A percentile compares a stretch with the other conserved stretches of the same genome.
These are phyloP conservation scores for Apteryx owenii DNA, from an alignment of 2,113 vertebrate species.

Conservation along the genomic window DNA sequence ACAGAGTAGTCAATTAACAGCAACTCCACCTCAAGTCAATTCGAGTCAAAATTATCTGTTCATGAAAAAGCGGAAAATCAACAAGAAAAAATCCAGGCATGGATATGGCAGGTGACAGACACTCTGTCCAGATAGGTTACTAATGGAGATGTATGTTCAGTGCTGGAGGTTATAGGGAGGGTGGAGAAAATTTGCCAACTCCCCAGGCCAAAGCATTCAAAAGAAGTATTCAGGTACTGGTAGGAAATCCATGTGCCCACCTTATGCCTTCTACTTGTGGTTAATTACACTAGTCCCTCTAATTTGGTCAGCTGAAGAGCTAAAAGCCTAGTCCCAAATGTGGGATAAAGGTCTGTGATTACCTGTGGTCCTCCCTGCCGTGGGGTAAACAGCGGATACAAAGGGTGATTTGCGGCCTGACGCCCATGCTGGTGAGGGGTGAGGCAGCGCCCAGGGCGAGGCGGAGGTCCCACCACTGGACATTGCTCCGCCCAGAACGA, in stretches of 20 bases:
- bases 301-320: not conserved
- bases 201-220: not conserved
- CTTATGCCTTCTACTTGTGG: not conserved
- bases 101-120: fast-evolving
- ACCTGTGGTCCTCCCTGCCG: too few species aligned
- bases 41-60: not conserved
- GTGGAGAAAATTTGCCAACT: not conserved
- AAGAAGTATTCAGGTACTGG: not conserved
- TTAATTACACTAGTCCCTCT: not conserved
- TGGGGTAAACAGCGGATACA: too few species aligned
- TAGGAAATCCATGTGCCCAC: not conserved
- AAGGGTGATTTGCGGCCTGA: too few species aligned
- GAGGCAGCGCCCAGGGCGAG: too few species aligned
- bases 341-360: too few species aligned
- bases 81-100: not conserved
- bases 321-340: not conserved
- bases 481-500: too few species aligned
- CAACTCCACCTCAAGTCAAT: not conserved
- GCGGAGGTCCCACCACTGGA: too few species aligned
- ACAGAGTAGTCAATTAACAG: not conserved
- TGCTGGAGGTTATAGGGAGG: not conserved
- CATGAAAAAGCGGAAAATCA: not conserved
- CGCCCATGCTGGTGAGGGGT: too few species aligned
- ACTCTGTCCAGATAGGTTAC: not conserved
- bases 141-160: not conserved